Percentiles rank a stretch among this genome's conserved stretches.
Evolutionary conservation across 2,888 invertebrate species (phyloP).

Genomic region (Cheilosia variabilis): DNA sequence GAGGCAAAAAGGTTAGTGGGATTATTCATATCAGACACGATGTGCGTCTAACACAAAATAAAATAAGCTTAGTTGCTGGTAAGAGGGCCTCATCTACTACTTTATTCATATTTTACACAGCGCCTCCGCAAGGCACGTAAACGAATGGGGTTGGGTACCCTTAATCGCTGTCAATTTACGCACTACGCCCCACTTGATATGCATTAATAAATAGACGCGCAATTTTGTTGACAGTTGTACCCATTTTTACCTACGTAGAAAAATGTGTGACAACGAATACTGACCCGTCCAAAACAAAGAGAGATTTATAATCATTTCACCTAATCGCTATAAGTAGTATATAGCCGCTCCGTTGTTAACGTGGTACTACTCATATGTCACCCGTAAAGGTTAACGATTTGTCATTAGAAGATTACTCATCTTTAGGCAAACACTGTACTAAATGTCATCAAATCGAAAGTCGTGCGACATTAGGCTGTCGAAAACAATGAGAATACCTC

Average conservation of each 20-base stretch:
- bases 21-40: too few species aligned
- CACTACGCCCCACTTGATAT: too few species aligned
- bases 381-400: neutral
- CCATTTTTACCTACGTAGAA: too few species aligned
- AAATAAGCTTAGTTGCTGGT: too few species aligned
- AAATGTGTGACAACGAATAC: neutral
- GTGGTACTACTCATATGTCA: neutral
- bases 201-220: neutral
- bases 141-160: too few species aligned
- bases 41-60: too few species aligned
- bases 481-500: slow-evolving; percentile 1
- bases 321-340: slow-evolving; percentile 9
- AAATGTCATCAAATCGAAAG: slow-evolving; percentile 36
- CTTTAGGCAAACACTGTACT: slow-evolving; percentile 13
- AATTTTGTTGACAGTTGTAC: neutral
- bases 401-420: slow-evolving; percentile 33
- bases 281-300: slow-evolving; percentile 19
- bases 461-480: slow-evolving; percentile 16
- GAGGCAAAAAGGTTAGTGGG: neutral
- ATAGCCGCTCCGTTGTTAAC: neutral
- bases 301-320: neutral
- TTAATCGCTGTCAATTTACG: too few species aligned
- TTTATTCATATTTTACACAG: too few species aligned
- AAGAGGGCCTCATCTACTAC: too few species aligned
- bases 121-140: too few species aligned